Conservation (phyloP, 64 coral and sea anemone genomes). For the Stichodactyla mertensii region DNA sequence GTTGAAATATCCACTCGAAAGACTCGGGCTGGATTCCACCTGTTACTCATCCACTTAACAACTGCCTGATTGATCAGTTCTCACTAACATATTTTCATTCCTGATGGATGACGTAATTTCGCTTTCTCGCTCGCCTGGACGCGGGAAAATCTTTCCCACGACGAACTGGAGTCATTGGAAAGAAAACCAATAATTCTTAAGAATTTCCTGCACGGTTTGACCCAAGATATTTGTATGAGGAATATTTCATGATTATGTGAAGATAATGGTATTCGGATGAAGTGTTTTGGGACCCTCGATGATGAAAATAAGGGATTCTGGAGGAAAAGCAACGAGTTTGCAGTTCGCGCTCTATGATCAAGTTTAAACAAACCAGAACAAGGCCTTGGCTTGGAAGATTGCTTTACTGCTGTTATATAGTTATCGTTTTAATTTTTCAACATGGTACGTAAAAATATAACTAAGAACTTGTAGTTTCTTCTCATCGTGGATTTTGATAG, state of each 20-base stretch:
- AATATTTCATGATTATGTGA: background rate
- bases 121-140: background rate
- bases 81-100: background rate
- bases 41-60: background rate
- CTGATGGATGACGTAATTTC: background rate
- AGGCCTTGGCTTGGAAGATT: background rate
- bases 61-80: background rate
- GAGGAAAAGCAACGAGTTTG: constrained; percentile 6
- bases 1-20: background rate
- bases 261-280: background rate
- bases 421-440: background rate
- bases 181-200: background rate
- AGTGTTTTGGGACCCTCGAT: background rate
- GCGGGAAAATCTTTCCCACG: background rate
- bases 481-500: background rate
- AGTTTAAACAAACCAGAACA: background rate
- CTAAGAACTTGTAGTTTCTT: background rate
- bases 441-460: background rate
- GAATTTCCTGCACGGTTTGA: background rate
- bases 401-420: background rate
- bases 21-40: background rate
- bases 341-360: constrained; percentile 3
- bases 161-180: background rate
- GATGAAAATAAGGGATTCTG: constrained; percentile 1
- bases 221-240: background rate